phyloP scores from a whole-genome alignment of 2,888 invertebrate genomes.

The Oligia fasciuncula region DNA sequence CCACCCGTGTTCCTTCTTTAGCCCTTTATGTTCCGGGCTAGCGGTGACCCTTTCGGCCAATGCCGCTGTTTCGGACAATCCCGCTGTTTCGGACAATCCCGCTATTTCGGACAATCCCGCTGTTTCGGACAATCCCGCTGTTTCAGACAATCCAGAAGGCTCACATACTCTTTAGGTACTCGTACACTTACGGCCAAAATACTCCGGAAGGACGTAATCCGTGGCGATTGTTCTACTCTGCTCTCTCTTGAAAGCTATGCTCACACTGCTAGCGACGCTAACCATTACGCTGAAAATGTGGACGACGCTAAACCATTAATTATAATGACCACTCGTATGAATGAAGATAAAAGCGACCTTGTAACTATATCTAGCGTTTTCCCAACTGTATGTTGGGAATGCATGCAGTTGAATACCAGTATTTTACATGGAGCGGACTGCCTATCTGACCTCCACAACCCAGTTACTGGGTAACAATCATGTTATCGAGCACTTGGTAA shows the following conservation, averaged over 20 bases:
- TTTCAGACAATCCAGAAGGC: not conserved
- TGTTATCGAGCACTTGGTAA: not conserved
- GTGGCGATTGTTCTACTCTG: constrained; percentile 1
- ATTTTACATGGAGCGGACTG: not conserved
- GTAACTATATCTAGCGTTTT: not conserved
- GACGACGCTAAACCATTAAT: constrained; percentile 27
- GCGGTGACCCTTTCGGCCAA: no score
- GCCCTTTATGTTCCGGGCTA: no score
- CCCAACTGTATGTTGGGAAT: not conserved
- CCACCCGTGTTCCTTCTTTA: no score
- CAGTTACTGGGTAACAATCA: not conserved
- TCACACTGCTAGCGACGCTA: not conserved
- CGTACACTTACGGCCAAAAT: not conserved
- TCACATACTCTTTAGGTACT: not conserved
- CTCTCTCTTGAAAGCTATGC: not conserved
- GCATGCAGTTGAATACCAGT: not conserved
- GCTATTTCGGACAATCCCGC: no score
- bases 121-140: no score
- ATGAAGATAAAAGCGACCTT: constrained; percentile 41
- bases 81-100: no score
- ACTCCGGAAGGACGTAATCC: constrained; percentile 3
- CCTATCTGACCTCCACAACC: not conserved
- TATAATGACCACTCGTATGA: constrained; percentile 22
- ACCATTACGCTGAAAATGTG: not conserved
- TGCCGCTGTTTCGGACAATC: no score